Evolutionary conservation across 53 echinoderm and acorn worm genomes (phyloP).

Genomic region (Stichopus horrens): DNA sequence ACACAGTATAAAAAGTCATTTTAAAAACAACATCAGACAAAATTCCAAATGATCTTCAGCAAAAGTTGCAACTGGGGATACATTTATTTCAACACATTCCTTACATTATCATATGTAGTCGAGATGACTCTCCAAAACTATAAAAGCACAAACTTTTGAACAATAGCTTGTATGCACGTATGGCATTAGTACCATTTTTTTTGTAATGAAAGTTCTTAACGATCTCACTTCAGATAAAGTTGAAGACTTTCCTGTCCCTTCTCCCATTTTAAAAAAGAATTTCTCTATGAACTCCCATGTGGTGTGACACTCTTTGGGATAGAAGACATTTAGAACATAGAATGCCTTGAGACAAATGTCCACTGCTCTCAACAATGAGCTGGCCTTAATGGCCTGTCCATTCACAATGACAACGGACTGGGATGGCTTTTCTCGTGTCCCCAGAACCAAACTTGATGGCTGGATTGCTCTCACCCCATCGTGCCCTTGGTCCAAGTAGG

Average conservation of each 20-base stretch:
- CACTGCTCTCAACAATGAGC: slow-evolving; percentile 50
- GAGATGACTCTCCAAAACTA: too few species aligned
- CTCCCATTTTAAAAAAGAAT: slow-evolving; percentile 42
- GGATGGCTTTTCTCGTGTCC: slow-evolving; percentile 22
- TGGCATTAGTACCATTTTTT: too few species aligned
- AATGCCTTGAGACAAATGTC: slow-evolving; percentile 58
- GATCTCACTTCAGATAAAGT: slow-evolving; percentile 61
- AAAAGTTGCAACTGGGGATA: too few species aligned
- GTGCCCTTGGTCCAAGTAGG: slow-evolving; percentile 38
- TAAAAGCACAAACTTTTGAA: too few species aligned
- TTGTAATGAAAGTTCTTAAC: slow-evolving; percentile 55
- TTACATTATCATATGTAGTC: too few species aligned
- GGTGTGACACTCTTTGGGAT: slow-evolving; percentile 54
- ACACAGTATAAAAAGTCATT: too few species aligned
- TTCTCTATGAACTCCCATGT: slow-evolving; percentile 74
- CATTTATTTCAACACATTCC: too few species aligned
- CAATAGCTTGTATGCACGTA: too few species aligned
- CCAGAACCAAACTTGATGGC: slow-evolving; percentile 57
- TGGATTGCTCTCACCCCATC: slow-evolving; percentile 34
- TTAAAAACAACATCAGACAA: too few species aligned
- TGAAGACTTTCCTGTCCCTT: slow-evolving; percentile 42
- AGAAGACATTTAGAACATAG: slow-evolving; percentile 59
- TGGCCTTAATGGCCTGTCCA: slow-evolving; percentile 48
- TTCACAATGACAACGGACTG: slow-evolving; percentile 53
- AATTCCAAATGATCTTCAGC: too few species aligned